Evolutionary conservation across 2,888 invertebrate species (phyloP).

Genomic region (Arrhopalites spinosus): DNA sequence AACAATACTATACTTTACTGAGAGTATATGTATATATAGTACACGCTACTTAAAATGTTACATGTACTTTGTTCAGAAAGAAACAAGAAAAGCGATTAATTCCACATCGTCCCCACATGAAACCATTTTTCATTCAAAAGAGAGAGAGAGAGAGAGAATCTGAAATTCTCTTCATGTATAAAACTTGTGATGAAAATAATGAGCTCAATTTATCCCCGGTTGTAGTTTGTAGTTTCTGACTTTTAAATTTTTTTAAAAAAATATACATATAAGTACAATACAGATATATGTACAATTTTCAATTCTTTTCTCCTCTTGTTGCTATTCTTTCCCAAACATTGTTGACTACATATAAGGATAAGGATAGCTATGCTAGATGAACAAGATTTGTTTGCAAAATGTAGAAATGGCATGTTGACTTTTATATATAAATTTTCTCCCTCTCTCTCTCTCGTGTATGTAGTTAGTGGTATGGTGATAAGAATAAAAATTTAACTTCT

Average conservation of each 20-base stretch:
- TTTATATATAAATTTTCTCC: too few species aligned
- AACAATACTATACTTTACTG: background rate
- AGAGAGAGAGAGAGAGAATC: background rate
- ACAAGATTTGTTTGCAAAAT: too few species aligned
- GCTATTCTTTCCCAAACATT: background rate
- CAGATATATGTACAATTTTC: background rate
- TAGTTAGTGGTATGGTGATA: too few species aligned
- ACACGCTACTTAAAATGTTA: background rate
- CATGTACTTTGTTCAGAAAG: background rate
- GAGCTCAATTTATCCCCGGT: conserved; percentile 28
- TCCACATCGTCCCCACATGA: conserved; percentile 12
- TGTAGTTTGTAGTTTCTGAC: too few species aligned
- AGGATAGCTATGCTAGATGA: too few species aligned
- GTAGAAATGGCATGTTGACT: too few species aligned
- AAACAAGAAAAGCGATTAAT: conserved; percentile 15
- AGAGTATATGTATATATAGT: background rate
- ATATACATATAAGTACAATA: too few species aligned
- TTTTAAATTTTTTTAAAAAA: background rate
- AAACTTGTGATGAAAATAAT: conserved; percentile 23
- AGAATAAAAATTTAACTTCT: too few species aligned
- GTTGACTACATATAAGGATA: too few species aligned
- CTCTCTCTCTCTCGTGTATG: too few species aligned
- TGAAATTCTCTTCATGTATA: conserved; percentile 3
- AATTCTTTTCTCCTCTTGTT: background rate
- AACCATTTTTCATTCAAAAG: conserved; percentile 19